These are phyloP conservation scores for Drosophila nigricruria DNA, from an alignment of 2,888 invertebrate genomes.

Conservation along the genomic window DNA sequence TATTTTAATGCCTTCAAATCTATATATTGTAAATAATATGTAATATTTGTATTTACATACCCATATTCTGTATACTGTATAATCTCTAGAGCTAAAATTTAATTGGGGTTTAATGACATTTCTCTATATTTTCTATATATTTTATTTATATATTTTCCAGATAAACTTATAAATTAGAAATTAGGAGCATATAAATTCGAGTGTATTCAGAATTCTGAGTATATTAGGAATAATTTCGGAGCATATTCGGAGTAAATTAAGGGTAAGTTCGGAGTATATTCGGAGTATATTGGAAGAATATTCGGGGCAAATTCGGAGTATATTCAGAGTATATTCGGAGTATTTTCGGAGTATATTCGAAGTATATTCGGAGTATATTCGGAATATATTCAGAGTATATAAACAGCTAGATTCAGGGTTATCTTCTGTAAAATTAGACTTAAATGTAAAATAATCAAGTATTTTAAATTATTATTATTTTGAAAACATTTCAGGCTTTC, in stretches of 20 bases:
- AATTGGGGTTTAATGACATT: neutral
- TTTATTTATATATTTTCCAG: neutral
- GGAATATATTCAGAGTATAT: neutral
- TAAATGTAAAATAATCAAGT: no score
- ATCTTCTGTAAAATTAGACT: neutral
- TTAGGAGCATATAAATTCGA: no score
- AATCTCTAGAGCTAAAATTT: no score
- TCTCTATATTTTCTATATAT: neutral
- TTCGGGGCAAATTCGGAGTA: neutral
- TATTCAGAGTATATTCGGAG: neutral
- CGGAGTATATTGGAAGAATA: neutral
- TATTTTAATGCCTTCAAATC: no score
- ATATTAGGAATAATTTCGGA: neutral
- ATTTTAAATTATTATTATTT: no score
- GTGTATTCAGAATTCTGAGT: neutral
- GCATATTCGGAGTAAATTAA: neutral
- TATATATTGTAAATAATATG: no score
- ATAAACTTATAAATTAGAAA: no score
- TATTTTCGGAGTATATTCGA: neutral
- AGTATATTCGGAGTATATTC: neutral
- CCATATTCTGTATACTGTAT: no score
- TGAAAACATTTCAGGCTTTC: no score
- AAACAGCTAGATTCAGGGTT: neutral
- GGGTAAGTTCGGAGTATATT: neutral
- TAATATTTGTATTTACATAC: no score